Evolutionary conservation across 2,113 vertebrate genomes (phyloP), one percentile per base, ranked within the genome.

Genomic region (Noctilio leporinus): DNA sequence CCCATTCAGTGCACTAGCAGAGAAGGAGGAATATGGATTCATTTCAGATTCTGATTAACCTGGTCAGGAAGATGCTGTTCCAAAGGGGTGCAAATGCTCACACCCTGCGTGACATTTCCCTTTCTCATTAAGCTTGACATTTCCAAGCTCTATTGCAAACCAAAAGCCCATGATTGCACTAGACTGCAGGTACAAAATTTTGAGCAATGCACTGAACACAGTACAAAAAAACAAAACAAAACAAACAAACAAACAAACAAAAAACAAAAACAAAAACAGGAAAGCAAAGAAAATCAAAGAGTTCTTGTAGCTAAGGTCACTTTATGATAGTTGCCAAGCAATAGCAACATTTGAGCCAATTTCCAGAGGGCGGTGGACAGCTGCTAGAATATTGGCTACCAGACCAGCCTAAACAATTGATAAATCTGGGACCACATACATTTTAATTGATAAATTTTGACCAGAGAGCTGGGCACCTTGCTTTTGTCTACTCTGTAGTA

Each of bases 61-160:
- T 91, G 30, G 19, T 26, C 65, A 87, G 85, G 45, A 94, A 64
- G 77, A 67, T 35, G 15, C 40, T 73, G 67, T 59, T 89, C 75
- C 70, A 92, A 72, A 93, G 57, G 16, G 83, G 24, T 30, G 7
- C 7, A 93, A 84, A n/a, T 45, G 16, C n/a, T 81, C 64, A 33
- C 4, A n/a, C 28, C 47, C 69, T 45, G 26, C 45, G 15, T 16
- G 38, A 30, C 10, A 19, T 35, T 92, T 84, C 72, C 24, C 24
- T 70, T 96, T 89, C 57, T 95, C 91, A 81, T 84, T 45, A 92
- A 94, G 55, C 10, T 49, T 84, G 88, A 76, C 81, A 76, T 96
- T 90, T 81, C 57, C 64, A 67, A 40, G 38, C 65, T 87, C 92
- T 84, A 10, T 59, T 76, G 11, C 45, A 86, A 94, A 83, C n/a